These are phyloP conservation scores for Amiota mariae DNA, from an alignment of 2,888 invertebrate species.

Conservation along the genomic window DNA sequence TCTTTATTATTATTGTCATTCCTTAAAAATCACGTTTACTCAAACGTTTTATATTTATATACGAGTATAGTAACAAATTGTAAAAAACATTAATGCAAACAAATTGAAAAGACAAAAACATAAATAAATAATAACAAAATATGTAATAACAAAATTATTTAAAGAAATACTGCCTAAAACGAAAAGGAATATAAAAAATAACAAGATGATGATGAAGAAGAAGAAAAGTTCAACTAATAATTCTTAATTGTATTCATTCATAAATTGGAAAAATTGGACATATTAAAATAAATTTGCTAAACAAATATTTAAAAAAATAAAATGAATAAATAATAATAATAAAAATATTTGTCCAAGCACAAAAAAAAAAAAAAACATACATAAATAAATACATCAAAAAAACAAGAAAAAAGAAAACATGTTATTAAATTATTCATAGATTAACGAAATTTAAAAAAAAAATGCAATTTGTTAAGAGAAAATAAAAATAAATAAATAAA, in stretches of 20 bases:
- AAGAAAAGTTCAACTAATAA: too few relatives aligned
- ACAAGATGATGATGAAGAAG: too few relatives aligned
- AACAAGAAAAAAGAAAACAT: neutral
- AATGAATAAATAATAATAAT: neutral
- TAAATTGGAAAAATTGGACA: neutral
- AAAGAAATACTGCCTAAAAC: neutral
- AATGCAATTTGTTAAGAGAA: conserved; percentile 7
- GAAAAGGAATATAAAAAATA: too few relatives aligned
- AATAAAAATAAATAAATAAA: conserved; percentile 6
- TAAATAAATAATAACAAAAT: neutral
- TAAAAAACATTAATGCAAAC: too few relatives aligned
- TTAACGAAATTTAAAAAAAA: neutral
- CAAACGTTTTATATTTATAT: too few relatives aligned
- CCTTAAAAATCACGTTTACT: too few relatives aligned
- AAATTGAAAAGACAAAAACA: neutral
- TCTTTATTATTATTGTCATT: too few relatives aligned
- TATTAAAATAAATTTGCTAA: neutral
- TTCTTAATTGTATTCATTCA: too few relatives aligned
- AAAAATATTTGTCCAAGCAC: conserved; percentile 14
- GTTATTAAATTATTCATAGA: conserved; percentile 8
- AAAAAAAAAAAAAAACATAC: neutral
- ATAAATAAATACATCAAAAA: too few relatives aligned
- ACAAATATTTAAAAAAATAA: neutral
- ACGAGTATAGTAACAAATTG: too few relatives aligned
- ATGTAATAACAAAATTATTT: too few relatives aligned